These are phyloP conservation scores for Rhagoletis pomonella DNA, from an alignment of 1,140 invertebrate species.

Conservation along the genomic window DNA sequence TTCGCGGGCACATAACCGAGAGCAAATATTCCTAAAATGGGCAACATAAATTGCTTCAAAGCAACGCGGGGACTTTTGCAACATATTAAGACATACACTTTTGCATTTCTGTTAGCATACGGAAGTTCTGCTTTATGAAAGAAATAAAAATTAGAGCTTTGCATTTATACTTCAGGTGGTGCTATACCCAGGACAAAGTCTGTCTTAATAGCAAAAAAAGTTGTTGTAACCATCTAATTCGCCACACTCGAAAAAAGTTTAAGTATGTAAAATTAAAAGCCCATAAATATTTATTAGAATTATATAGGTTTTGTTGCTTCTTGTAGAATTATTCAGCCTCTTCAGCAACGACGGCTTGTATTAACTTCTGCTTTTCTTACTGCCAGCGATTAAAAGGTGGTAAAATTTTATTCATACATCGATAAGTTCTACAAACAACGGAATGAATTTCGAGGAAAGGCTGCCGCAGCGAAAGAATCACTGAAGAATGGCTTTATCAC, in stretches of 20 bases:
- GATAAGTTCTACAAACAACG: background rate
- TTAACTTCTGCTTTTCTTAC: background rate
- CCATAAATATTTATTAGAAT: no score
- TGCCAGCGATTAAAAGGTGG: background rate
- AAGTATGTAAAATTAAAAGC: no score
- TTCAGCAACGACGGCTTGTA: background rate
- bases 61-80: background rate
- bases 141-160: background rate
- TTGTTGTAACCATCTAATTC: background rate
- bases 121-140: background rate
- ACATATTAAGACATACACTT: background rate
- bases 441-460: background rate
- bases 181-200: background rate
- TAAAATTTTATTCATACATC: background rate
- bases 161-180: background rate
- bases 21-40: no score
- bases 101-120: background rate
- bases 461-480: background rate
- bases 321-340: no score
- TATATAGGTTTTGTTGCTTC: no score
- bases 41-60: background rate
- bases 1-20: no score
- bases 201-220: background rate
- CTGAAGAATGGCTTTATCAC: background rate
- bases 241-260: background rate